Percentiles rank a stretch among this genome's conserved stretches.
These are phyloP conservation scores for Enteromius paludinosus DNA, from an alignment of 2,797 vertebrate species.

Conservation along the genomic window DNA sequence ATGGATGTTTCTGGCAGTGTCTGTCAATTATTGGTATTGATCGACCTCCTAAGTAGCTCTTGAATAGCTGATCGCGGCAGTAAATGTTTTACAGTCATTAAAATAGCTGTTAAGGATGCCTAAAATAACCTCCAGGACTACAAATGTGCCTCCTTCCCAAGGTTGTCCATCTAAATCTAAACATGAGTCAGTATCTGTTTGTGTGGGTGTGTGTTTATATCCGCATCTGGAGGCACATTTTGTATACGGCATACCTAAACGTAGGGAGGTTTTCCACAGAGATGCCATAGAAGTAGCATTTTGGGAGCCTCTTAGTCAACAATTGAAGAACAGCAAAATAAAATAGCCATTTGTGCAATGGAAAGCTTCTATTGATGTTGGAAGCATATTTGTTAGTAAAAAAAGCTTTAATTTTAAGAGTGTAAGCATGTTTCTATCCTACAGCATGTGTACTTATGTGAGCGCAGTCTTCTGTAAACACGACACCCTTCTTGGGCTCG, in stretches of 20 bases:
- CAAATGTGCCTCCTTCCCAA: conserved; percentile 58
- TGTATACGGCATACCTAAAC: conserved; percentile 2
- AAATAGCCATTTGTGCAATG: background rate
- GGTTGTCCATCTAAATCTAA: conserved; percentile 44
- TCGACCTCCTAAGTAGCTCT: conserved; percentile 67
- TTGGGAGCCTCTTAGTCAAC: background rate
- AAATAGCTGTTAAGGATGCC: conserved; percentile 58
- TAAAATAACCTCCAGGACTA: conserved; percentile 66
- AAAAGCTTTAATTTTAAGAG: background rate
- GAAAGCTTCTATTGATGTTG: background rate
- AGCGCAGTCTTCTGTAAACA: conserved; percentile 44
- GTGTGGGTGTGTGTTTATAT: conserved; percentile 37
- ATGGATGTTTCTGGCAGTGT: conserved; percentile 48
- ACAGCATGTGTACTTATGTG: conserved; percentile 57
- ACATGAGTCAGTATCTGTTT: conserved; percentile 15
- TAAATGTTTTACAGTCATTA: conserved; percentile 69
- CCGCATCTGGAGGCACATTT: background rate
- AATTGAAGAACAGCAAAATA: background rate
- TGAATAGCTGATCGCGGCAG: conserved; percentile 63
- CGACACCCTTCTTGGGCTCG: conserved; percentile 39
- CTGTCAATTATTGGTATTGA: conserved; percentile 69
- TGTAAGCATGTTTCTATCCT: background rate
- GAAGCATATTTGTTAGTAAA: background rate
- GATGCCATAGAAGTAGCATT: background rate
- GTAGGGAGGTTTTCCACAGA: background rate